Evolutionary conservation across 1,140 invertebrate genomes (phyloP).

Genomic region (Bicyclus anynana): DNA sequence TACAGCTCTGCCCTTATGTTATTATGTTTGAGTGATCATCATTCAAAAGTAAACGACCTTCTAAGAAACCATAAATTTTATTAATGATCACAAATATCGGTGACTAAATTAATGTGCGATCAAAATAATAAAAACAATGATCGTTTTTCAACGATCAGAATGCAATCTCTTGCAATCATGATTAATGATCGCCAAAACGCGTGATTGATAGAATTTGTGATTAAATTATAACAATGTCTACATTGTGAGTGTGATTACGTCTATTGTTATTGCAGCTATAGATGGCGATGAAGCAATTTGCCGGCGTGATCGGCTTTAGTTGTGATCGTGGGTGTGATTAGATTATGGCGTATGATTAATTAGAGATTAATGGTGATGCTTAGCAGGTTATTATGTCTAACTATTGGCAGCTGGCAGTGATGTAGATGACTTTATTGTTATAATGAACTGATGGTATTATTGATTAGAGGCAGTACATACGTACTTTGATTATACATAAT

Average conservation of each 20-base stretch:
- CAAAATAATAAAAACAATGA: not conserved
- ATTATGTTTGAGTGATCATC: not conserved
- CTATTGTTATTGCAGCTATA: not conserved
- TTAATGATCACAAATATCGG: not conserved
- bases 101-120: not conserved
- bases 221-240: constrained; percentile 1
- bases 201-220: not conserved
- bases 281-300: not conserved
- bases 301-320: not conserved
- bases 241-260: not conserved
- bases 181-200: not conserved
- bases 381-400: not conserved
- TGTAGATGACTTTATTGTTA: not conserved
- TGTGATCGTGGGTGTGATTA: not conserved
- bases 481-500: no score
- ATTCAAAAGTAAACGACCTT: not conserved
- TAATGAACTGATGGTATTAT: not conserved
- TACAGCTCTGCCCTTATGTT: no score
- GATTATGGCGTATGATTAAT: constrained; percentile 2
- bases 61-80: no score
- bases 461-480: not conserved
- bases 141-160: not conserved
- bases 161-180: not conserved
- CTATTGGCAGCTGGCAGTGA: not conserved
- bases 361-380: not conserved